These are phyloP conservation scores for Platalea minor DNA, from an alignment of 2,797 vertebrate species.

Conservation along the genomic window DNA sequence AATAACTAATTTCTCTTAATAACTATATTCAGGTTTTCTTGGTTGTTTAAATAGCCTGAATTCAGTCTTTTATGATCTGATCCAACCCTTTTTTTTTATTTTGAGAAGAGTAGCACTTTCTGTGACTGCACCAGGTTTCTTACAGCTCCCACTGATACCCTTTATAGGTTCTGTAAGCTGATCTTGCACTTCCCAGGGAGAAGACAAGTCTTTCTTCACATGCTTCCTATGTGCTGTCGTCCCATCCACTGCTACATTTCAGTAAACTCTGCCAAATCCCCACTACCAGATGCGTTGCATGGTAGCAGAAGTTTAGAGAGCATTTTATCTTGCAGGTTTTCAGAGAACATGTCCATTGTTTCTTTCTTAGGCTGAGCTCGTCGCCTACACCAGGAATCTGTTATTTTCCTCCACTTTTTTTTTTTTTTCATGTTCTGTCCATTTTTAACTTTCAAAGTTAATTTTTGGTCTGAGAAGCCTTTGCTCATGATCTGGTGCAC, in stretches of 20 bases:
- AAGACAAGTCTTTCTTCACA: neutral
- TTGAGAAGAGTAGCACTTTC: neutral
- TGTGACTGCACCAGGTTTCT: neutral
- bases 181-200: neutral
- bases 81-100: neutral
- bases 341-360: rapidly evolving
- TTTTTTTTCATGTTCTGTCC: neutral
- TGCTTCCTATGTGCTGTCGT: neutral
- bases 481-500: neutral
- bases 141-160: neutral
- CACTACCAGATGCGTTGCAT: neutral
- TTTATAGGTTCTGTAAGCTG: neutral
- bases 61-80: neutral
- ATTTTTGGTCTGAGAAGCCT: neutral
- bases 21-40: neutral
- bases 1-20: neutral
- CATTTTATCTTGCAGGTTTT: neutral
- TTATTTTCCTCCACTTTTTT: neutral
- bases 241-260: neutral
- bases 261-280: neutral
- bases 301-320: neutral
- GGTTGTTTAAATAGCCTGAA: neutral
- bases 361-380: neutral
- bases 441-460: slow-evolving; percentile 8
- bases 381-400: neutral